Base-by-base conservation (phyloP, 2,888 invertebrate species). In the Boloria euphrosyne region DNA sequence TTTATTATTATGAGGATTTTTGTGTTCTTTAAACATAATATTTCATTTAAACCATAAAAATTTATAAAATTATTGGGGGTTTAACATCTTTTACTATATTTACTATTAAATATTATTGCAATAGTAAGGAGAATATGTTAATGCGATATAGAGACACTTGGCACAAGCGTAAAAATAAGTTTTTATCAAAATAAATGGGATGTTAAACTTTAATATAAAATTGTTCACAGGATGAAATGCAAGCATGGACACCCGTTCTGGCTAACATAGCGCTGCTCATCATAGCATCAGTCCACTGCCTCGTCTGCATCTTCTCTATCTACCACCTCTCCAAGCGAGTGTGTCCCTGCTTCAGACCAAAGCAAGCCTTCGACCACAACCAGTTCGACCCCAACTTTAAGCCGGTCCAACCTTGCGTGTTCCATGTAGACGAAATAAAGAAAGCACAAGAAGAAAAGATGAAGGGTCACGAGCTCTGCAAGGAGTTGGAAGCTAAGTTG, bases 181-280 rank as follows among this genome's bases (percentile, higher is more conserved):
- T 4, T 5, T 31, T 4, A 6, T 31, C 10, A 7, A 10, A 31
- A 38, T 38, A 38, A n/a, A n/a, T n/a, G n/a, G n/a, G n/a, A n/a
- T n/a, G n/a, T n/a, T n/a, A 7, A 38, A 38, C 7, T 7, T 38
- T 38, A 7, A 38, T 10, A 38, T 38, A 38, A 38, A 3, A 2
- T 64, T 51, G 46, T 64, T 46, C 10, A 16, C 89, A 89, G 81
- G 93, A 93, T 80, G 94, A 92, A 74, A 89, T 87, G 89, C 84
- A 86, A 71, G 92, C 91, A 0, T 94, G 94, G 94, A 91, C 93
- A 1, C 93, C 94, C 0, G 90, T 95, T 54, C 83, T 95, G 38
- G 93, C 94, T 13, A 95, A 95, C 84, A 92, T 94, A 65, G 94
- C 94, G 0, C 84, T 95, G 6, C 89, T 95, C 57, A 86, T 94